A percentile compares a stretch with the other conserved stretches of the same genome.
Conservation (phyloP, 2,888 invertebrate genomes). For the Deladenus siricidicola region DNA sequence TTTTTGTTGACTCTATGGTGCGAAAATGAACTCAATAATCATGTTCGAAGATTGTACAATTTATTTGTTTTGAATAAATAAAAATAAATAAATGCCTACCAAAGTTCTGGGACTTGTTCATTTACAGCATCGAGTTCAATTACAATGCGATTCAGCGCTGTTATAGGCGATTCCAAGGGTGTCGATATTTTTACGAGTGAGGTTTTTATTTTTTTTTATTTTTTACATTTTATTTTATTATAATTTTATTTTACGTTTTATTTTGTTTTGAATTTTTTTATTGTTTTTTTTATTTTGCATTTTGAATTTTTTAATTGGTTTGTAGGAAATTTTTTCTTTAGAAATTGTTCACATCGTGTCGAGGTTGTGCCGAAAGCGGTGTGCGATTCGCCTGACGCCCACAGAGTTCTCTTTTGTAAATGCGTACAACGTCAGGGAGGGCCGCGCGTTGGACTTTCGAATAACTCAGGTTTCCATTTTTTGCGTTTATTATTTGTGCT, state of each 20-base stretch:
- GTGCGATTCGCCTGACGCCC: conserved; percentile 11
- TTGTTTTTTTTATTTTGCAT: not conserved
- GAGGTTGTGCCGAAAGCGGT: conserved; percentile 13
- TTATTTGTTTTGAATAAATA: too few relatives aligned
- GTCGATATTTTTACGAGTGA: conserved; percentile 3
- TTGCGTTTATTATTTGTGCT: not conserved
- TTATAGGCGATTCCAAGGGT: not conserved
- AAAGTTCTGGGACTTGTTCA: too few relatives aligned
- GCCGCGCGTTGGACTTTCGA: not conserved
- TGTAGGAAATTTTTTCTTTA: too few relatives aligned
- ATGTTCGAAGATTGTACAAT: too few relatives aligned
- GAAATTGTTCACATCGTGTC: conserved; percentile 12
- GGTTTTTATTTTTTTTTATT: not conserved
- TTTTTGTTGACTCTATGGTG: too few relatives aligned
- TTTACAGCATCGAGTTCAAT: too few relatives aligned
- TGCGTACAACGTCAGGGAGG: not conserved
- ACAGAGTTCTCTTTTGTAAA: conserved; percentile 13
- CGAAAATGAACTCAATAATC: too few relatives aligned
- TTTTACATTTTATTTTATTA: too few relatives aligned
- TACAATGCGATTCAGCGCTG: conserved; percentile 2
- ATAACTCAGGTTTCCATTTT: not conserved
- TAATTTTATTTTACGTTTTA: too few relatives aligned
- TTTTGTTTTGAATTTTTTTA: too few relatives aligned
- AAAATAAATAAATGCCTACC: too few relatives aligned
- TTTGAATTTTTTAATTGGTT: not conserved